phyloP scores from a whole-genome alignment of 2,797 vertebrate species.

The Euthynnus affinis region DNA sequence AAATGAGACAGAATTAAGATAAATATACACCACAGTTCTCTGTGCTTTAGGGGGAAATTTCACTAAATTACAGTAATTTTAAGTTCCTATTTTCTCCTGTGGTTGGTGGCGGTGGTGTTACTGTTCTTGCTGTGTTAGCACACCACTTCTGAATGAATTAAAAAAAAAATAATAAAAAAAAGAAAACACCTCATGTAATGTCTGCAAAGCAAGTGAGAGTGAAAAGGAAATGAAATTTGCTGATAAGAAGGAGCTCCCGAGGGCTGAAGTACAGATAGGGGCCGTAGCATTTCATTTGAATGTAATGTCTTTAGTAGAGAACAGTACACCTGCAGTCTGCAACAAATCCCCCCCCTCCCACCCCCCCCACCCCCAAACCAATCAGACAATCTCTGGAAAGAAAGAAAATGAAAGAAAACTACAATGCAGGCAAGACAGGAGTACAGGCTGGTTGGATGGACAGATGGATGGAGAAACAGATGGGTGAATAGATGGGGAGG shows the following conservation, averaged over 20 bases:
- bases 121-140: neutral
- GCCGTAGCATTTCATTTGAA: slow-evolving; percentile 12
- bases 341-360: neutral
- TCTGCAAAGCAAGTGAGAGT: neutral
- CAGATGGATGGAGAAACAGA: slow-evolving; percentile 66
- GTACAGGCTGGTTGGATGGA: slow-evolving; percentile 23
- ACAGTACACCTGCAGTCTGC: neutral
- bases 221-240: slow-evolving; percentile 13
- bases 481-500: slow-evolving; percentile 56
- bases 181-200: neutral
- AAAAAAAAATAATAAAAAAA: neutral
- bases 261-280: neutral
- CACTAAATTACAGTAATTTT: slow-evolving; percentile 26
- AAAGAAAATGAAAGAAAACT: neutral
- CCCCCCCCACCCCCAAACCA: neutral
- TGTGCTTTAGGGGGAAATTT: neutral
- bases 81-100: slow-evolving; percentile 11
- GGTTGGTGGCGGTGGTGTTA: neutral
- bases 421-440: neutral
- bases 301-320: neutral
- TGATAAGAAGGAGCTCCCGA: slow-evolving; percentile 22
- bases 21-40: neutral
- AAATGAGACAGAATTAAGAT: slow-evolving; percentile 11
- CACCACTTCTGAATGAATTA: neutral
- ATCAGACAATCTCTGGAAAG: slow-evolving; percentile 1